phyloP scores from a whole-genome alignment of 2,888 invertebrate genomes.

The Abscondita cerata region DNA sequence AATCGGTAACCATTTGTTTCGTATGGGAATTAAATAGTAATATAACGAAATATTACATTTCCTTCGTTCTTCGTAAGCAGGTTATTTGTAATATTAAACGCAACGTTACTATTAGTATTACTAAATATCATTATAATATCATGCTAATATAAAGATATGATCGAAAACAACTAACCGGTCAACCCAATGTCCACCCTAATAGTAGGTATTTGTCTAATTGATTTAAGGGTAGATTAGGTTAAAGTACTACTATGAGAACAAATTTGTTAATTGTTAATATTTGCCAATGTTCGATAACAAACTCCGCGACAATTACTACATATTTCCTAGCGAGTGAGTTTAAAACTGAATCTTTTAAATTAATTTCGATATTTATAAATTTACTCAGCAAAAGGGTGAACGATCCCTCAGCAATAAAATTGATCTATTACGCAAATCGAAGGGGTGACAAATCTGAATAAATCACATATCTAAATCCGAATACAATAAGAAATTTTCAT shows the following conservation, averaged over 20 bases:
- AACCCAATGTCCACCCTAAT: conserved; percentile 28
- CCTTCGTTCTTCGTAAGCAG: conserved; percentile 8
- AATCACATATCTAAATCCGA: conserved; percentile 45
- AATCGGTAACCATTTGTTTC: conserved; percentile 3
- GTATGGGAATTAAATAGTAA: neutral
- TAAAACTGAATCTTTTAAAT: conserved; percentile 4
- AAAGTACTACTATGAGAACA: conserved; percentile 19
- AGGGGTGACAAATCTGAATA: conserved; percentile 42
- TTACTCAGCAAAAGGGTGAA: conserved; percentile 27
- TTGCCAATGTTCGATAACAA: conserved; percentile 9
- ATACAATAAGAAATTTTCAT: conserved; percentile 44
- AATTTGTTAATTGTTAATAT: conserved; percentile 15
- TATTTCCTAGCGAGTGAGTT: neutral
- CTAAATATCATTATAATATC: conserved; percentile 28
- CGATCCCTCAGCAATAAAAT: conserved; percentile 35
- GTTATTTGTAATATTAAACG: conserved; percentile 17
- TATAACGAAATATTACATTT: neutral
- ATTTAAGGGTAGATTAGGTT: conserved; percentile 28
- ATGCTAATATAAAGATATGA: conserved; percentile 31
- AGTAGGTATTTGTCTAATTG: conserved; percentile 27
- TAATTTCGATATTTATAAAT: conserved; percentile 26
- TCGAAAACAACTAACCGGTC: conserved; percentile 29
- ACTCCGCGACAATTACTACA: too few relatives aligned
- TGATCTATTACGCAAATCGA: conserved; percentile 39
- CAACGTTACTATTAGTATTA: conserved; percentile 15